Base-by-base conservation (phyloP, 2,113 vertebrate species). In the Plotosus lineatus region DNA sequence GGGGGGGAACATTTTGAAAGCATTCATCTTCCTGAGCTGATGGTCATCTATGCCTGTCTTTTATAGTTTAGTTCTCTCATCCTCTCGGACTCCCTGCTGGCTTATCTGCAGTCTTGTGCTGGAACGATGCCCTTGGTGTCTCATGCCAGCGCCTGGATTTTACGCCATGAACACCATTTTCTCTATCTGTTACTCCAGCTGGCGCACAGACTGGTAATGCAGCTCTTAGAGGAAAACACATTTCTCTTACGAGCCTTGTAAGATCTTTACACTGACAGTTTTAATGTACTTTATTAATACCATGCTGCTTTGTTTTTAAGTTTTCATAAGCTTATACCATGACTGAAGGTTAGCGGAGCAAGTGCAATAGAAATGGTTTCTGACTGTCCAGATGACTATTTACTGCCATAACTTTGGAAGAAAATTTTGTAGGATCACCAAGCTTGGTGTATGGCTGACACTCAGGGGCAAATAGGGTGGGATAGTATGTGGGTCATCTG, bases 131-230 rank as follows among this genome's bases (percentile, higher is more conserved):
- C 95, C 14, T 88, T 84, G 6, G 73, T 96, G 74, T 95, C 93
- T 65, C 90, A 92, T 36, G 90, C 90, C 85, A 93, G 90, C 11
- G 91, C 88, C 0, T 98, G 97, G 98, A 90, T 97, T 38, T 89
- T 98, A 51, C 93, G 90, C 55, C 96, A 98, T 0, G 98, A 99
- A 42, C 95, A 95, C 89, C 95, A 98, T 79, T 92, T 99, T 77
- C 95, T 97, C 71, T 96, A 95, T 86, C 90, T 96, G 44, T 91
- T 95, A 36, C 90, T 99, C 36, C 76, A 81, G 0, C 86, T 99
- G 85, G 93, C 96, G 36, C 91, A 82, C 86, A 95, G 87, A 92
- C 90, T 85, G 93, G 98, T 99, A 91, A 1, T 33, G 19, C n/a
- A 26, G 15, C 38, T 51, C 60, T 28, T 40, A 36, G 11, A 53